phyloP scores from a whole-genome alignment of 2,113 vertebrate genomes.

The Hystrix brachyura region DNA sequence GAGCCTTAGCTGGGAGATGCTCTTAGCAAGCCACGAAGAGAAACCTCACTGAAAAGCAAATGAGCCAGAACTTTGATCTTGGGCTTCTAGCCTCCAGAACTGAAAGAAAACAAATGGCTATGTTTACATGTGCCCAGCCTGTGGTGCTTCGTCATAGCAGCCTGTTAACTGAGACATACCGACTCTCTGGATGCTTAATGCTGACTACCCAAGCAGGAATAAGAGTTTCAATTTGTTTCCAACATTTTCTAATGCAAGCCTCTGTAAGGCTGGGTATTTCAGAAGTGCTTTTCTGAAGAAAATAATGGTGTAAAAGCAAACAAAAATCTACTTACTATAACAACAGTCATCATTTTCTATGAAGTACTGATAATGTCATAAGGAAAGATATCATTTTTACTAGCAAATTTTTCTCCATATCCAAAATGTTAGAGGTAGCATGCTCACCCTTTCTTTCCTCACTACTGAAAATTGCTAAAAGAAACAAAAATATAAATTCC shows the following conservation, averaged over 20 bases:
- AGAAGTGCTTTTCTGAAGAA: not conserved
- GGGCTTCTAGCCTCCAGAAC: not conserved
- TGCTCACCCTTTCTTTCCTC: not conserved
- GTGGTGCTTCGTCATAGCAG: not conserved
- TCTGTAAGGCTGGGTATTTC: not conserved
- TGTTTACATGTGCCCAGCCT: not conserved
- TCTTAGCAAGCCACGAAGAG: not conserved
- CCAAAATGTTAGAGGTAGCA: not conserved
- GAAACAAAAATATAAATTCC: not conserved
- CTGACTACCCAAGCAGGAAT: not conserved
- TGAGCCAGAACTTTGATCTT: not conserved
- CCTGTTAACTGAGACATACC: not conserved
- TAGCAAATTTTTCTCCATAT: not conserved
- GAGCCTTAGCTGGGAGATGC: not conserved
- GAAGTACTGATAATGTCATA: not conserved
- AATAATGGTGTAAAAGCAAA: not conserved
- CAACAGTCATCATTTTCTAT: not conserved
- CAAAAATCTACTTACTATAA: not conserved
- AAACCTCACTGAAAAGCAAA: not conserved
- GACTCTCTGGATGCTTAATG: not conserved
- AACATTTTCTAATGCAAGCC: not conserved
- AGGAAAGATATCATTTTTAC: not conserved
- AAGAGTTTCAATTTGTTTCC: not conserved
- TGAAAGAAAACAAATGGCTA: not conserved
- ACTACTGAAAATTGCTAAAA: constrained; percentile 9